These are phyloP conservation scores for Diacarnus erythraeanus DNA, from an alignment of 37 sponge, comb jelly and placozoan genomes.

Conservation along the genomic window DNA sequence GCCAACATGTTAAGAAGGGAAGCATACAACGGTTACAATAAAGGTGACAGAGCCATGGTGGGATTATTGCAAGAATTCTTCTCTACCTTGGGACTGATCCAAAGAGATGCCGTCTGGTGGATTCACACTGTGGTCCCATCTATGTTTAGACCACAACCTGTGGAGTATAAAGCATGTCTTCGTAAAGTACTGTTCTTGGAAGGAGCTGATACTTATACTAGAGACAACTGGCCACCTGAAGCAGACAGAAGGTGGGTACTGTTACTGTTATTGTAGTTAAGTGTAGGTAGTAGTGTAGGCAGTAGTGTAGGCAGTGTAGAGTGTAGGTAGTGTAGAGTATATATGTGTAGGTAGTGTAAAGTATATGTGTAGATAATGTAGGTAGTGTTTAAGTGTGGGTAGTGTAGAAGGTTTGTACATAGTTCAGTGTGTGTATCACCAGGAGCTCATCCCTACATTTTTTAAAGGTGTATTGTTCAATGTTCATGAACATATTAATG, in stretches of 20 bases:
- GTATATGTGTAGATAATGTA: too few species aligned
- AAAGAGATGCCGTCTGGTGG: constrained; percentile 87
- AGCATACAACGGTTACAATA: constrained; percentile 58
- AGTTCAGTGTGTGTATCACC: too few species aligned
- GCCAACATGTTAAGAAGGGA: constrained; percentile 74
- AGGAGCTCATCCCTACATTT: too few species aligned
- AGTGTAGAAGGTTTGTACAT: too few species aligned
- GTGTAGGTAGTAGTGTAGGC: too few species aligned
- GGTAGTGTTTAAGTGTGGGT: too few species aligned
- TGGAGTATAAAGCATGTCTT: constrained; percentile 71
- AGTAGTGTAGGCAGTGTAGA: too few species aligned
- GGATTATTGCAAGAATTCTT: constrained; percentile 64
- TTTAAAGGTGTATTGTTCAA: too few species aligned
- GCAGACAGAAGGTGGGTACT: constrained; percentile 71
- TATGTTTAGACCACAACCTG: constrained; percentile 58
- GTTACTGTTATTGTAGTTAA: too few species aligned
- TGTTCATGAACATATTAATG: too few species aligned
- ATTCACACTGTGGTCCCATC: constrained; percentile 60
- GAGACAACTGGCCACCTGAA: constrained; percentile 94
- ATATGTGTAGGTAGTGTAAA: too few species aligned
- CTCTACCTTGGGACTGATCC: constrained; percentile 69
- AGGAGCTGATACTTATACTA: constrained; percentile 68
- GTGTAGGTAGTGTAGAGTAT: too few species aligned
- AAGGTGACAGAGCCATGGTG: constrained; percentile 78
- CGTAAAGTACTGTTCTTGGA: constrained; percentile 86